Evolutionary conservation across 2,797 vertebrate species (phyloP), one percentile per base, ranked within the genome.

Genomic region (Rhodeus uyekii): DNA sequence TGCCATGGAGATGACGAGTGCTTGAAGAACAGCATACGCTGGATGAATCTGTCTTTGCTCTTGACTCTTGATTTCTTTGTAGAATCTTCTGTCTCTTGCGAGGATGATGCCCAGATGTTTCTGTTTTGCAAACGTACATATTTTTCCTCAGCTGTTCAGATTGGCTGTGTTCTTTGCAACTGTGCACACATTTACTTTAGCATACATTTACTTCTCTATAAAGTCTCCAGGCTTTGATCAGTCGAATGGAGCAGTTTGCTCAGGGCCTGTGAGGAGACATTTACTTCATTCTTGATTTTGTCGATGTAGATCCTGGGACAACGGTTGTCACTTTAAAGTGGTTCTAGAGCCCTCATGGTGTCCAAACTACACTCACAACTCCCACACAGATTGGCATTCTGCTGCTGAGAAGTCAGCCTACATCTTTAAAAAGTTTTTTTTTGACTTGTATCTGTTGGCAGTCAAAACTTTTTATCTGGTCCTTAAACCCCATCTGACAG

Each of bases 141-240:
- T 80, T 73, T 39, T 61, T 58, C n/a, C 19, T 65, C 58, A 74
- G 58, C 71, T 75, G 71, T 75, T 74, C 24, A 36, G 69, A 53
- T 81, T 27, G 65, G 36, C 39, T 12, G 27, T 73, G 58, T 81
- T 74, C 60, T 81, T 55, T 75, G 71, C 19, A 13, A 60, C 71
- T 81, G 44, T 81, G 58, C 71, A 81, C 71, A 81, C 80, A 74
- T 81, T 81, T 81, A 63, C 80, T 81, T 81, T 75, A 55, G 80
- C 69, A 74, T 75, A 42, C 34, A 81, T 74, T 74, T 65, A 75
- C 71, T 81, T 63, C 53, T 73, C 68, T 74, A 39, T 74, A 65
- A 64, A 75, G 71, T 81, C 79, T 73, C 42, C 16, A 22, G 69
- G 58, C 79, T 81, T 72, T 73, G 69, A 74, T 74, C 34, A 39